Conservation (phyloP, 2,888 invertebrate species). For the Parelbella ahira region DNA sequence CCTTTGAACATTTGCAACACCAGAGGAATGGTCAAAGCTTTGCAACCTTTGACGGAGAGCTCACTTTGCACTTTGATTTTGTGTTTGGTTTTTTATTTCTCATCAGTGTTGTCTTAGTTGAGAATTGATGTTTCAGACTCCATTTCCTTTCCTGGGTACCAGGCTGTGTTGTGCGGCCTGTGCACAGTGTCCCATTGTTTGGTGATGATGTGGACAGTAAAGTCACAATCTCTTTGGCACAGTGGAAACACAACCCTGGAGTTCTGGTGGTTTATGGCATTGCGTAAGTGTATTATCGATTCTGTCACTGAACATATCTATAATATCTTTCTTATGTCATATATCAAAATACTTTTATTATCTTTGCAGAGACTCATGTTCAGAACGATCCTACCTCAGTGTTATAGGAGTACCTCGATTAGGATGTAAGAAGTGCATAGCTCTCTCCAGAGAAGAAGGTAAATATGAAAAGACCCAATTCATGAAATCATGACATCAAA, state of each 20-base stretch:
- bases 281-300: slow-evolving; percentile 73
- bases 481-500: too few species aligned
- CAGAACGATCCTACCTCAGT: slow-evolving; percentile 75
- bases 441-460: slow-evolving; percentile 74
- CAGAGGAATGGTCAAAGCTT: too few species aligned
- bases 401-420: slow-evolving; percentile 81
- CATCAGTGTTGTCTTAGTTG: too few species aligned
- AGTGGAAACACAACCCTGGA: slow-evolving; percentile 82
- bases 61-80: too few species aligned
- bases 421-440: slow-evolving; percentile 82
- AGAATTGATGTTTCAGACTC: too few species aligned
- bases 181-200: slow-evolving; percentile 80
- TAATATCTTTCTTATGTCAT: too few species aligned
- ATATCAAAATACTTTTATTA: too few species aligned
- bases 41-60: too few species aligned
- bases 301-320: too few species aligned
- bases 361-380: slow-evolving; percentile 66
- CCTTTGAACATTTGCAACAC: too few species aligned
- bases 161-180: slow-evolving; percentile 56
- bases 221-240: slow-evolving; percentile 82
- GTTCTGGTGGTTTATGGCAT: slow-evolving; percentile 82
- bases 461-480: slow-evolving; percentile 36
- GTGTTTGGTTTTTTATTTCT: too few species aligned
- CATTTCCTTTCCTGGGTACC: slow-evolving; percentile 75
- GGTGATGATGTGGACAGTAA: slow-evolving; percentile 83